Conservation (phyloP, 2,888 invertebrate species). For the Tiphia femorata region DNA sequence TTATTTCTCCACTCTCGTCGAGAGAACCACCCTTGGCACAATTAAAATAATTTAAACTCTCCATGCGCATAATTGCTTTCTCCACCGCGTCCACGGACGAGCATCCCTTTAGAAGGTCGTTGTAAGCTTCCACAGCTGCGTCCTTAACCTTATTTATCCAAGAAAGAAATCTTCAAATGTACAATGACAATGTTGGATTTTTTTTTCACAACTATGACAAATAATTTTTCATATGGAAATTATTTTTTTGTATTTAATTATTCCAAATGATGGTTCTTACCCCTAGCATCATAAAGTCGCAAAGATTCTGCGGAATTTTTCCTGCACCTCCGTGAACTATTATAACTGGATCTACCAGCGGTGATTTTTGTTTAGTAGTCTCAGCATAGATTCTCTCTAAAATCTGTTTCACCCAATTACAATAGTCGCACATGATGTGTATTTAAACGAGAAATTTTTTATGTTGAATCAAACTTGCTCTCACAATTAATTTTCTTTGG, state of each 20-base stretch:
- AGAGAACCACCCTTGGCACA: constrained; percentile 32
- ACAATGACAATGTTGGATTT: not conserved
- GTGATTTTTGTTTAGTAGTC: constrained; percentile 9
- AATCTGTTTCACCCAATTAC: constrained; percentile 47
- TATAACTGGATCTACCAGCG: constrained; percentile 40
- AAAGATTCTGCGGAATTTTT: constrained; percentile 20
- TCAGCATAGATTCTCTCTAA: constrained; percentile 23
- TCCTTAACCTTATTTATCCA: constrained; percentile 37
- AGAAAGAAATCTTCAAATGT: not conserved
- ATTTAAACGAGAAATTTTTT: not conserved
- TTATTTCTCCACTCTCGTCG: constrained; percentile 28
- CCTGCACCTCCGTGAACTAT: constrained; percentile 49
- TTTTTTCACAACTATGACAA: not conserved
- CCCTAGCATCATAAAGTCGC: constrained; percentile 28
- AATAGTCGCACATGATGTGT: constrained; percentile 51
- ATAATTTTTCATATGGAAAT: no score
- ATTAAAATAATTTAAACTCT: constrained; percentile 36
- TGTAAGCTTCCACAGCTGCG: constrained; percentile 45
- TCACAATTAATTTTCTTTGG: no score
- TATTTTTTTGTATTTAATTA: not conserved
- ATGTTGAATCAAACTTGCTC: not conserved
- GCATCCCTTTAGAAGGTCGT: constrained; percentile 37
- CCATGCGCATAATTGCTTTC: constrained; percentile 44
- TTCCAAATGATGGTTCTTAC: constrained; percentile 13
- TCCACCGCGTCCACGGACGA: constrained; percentile 43